Evolutionary conservation across 1,140 invertebrate genomes (phyloP).

Genomic region (Formica selysi): DNA sequence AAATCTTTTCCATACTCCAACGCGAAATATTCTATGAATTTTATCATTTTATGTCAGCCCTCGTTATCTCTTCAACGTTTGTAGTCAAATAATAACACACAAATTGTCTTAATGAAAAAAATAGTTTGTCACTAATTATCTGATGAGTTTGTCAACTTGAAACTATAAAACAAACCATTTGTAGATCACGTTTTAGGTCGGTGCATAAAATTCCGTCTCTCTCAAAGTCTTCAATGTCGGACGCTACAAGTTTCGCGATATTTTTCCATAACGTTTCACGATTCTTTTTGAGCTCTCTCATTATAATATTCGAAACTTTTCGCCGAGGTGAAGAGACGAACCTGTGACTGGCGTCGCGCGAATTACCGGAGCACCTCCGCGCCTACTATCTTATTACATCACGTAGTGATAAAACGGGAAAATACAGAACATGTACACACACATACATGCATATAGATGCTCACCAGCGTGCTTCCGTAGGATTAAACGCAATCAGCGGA

Average conservation of each 20-base stretch:
- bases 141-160: neutral
- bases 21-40: constrained; percentile 21
- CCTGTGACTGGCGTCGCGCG: constrained; percentile 24
- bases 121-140: neutral
- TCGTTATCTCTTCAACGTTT: constrained; percentile 15
- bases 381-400: constrained; percentile 2
- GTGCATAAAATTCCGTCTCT: constrained; percentile 6
- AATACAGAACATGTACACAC: neutral
- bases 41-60: constrained; percentile 18
- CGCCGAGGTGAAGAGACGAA: constrained; percentile 37
- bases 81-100: too few species aligned
- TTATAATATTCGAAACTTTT: constrained; percentile 23
- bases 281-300: constrained; percentile 7
- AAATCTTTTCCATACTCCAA: constrained; percentile 3
- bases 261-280: neutral
- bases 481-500: constrained; percentile 35
- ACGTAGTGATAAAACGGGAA: constrained; percentile 45
- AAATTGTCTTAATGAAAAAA: neutral
- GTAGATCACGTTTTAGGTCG: neutral
- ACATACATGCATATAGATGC: constrained; percentile 57
- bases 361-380: constrained; percentile 53
- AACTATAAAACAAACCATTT: neutral
- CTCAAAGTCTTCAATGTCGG: neutral
- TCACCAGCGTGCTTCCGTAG: constrained; percentile 67
- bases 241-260: neutral